Evolutionary conservation across 2,113 vertebrate species (phyloP).

Genomic region (Corythoichthys intestinalis): DNA sequence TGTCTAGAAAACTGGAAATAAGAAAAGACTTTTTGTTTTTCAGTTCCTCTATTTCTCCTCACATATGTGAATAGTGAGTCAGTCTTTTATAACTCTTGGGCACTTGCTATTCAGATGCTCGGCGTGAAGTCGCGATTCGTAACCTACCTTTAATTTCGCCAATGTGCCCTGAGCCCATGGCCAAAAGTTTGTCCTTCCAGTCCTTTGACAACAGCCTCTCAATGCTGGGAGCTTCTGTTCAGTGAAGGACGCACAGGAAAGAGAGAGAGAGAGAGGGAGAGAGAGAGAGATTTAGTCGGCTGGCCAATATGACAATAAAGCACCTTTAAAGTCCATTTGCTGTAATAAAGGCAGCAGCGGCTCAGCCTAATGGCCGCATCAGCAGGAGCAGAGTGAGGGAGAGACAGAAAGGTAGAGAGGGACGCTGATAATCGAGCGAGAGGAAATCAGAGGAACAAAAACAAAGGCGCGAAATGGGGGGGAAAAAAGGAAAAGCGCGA

Average conservation of each 20-base stretch:
- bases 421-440: constrained; percentile 64
- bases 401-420: constrained; percentile 68
- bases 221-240: constrained; percentile 95
- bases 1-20: not conserved
- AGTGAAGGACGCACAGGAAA: not conserved
- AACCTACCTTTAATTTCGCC: constrained; percentile 96
- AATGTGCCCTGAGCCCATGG: constrained; percentile 98
- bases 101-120: not conserved
- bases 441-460: constrained; percentile 63
- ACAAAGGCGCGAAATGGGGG: constrained; percentile 50
- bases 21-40: not conserved
- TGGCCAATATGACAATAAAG: constrained; percentile 85
- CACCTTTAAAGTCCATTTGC: constrained; percentile 94
- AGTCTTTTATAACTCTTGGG: not conserved
- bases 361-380: constrained; percentile 90
- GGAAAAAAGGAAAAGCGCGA: constrained; percentile 22
- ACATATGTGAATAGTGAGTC: not conserved
- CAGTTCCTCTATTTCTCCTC: not conserved
- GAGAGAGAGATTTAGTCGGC: constrained; percentile 77
- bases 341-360: constrained; percentile 87
- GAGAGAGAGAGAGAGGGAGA: constrained; percentile 34
- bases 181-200: constrained; percentile 99
- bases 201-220: constrained; percentile 99
- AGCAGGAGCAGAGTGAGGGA: constrained; percentile 78
- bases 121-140: not conserved